A percentile compares a stretch with the other conserved stretches of the same genome.
These are phyloP conservation scores for Seriola dumerili DNA, from an alignment of 2,113 vertebrate species.

Conservation along the genomic window DNA sequence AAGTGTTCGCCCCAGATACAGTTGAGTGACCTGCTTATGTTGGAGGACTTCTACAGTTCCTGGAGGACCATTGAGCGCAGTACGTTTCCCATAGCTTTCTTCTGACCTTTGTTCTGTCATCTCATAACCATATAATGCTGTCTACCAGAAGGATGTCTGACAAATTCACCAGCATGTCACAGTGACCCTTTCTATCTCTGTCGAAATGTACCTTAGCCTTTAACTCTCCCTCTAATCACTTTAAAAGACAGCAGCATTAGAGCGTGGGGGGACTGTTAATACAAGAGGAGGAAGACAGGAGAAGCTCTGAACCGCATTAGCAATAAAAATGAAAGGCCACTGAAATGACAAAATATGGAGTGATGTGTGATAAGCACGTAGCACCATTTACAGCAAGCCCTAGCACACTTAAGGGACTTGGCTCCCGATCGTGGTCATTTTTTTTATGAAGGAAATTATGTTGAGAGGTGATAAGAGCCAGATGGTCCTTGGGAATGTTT, in stretches of 20 bases:
- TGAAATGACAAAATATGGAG: constrained; percentile 31
- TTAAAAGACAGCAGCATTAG: neutral
- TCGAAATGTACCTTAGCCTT: constrained; percentile 38
- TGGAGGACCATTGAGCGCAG: constrained; percentile 25
- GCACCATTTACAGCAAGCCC: constrained; percentile 45
- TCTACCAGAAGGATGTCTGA: constrained; percentile 7
- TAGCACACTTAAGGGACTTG: constrained; percentile 52
- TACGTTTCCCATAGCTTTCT: constrained; percentile 50
- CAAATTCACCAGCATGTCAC: constrained; percentile 35
- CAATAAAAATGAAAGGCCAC: constrained; percentile 1
- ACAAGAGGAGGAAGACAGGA: neutral
- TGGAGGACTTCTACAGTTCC: constrained; percentile 27
- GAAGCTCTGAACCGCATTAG: neutral
- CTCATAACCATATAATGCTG: constrained; percentile 17
- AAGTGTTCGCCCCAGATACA: constrained; percentile 49
- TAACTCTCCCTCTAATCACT: constrained; percentile 3
- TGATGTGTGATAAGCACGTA: constrained; percentile 67
- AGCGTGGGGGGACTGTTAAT: neutral
- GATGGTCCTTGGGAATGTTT: constrained; percentile 63
- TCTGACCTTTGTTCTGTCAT: constrained; percentile 50
- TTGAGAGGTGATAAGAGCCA: constrained; percentile 71
- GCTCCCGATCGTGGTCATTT: constrained; percentile 34
- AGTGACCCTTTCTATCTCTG: constrained; percentile 21
- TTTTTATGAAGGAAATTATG: constrained; percentile 70
- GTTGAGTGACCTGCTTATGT: constrained; percentile 22